Percentiles rank a stretch among this genome's conserved stretches.
phyloP scores from a whole-genome alignment of 2,113 vertebrate genomes.

The Podocnemis expansa region DNA sequence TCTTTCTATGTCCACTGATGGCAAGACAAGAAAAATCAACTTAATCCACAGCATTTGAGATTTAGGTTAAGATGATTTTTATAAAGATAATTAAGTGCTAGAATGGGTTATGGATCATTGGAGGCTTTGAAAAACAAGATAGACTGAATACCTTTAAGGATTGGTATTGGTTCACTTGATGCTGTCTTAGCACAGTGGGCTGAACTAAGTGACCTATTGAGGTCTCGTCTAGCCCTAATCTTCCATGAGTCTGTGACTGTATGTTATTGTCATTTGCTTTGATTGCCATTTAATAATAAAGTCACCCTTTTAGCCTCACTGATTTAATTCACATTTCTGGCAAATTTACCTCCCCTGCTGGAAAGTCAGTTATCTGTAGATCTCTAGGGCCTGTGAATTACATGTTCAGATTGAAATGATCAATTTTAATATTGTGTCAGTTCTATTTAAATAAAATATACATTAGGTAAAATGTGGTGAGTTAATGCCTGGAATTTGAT shows the following conservation, averaged over 20 bases:
- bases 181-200: too few species aligned
- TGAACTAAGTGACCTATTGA: too few species aligned
- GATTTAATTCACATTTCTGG: background rate
- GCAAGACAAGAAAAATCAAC: background rate
- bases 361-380: background rate
- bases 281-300: background rate
- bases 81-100: too few species aligned
- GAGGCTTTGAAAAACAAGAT: too few species aligned
- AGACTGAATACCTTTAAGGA: too few species aligned
- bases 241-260: too few species aligned
- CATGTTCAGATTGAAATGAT: background rate
- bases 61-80: too few species aligned
- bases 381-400: accelerated
- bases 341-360: accelerated
- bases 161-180: too few species aligned
- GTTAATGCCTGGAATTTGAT: too few species aligned
- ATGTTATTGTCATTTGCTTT: background rate
- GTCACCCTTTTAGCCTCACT: accelerated
- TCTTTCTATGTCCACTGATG: background rate
- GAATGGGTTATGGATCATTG: too few species aligned
- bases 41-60: background rate
- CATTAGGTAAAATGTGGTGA: background rate
- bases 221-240: too few species aligned
- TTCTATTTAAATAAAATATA: background rate
- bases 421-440: background rate